Conservation (phyloP, 2,888 invertebrate genomes). For the Troilus luridus region DNA sequence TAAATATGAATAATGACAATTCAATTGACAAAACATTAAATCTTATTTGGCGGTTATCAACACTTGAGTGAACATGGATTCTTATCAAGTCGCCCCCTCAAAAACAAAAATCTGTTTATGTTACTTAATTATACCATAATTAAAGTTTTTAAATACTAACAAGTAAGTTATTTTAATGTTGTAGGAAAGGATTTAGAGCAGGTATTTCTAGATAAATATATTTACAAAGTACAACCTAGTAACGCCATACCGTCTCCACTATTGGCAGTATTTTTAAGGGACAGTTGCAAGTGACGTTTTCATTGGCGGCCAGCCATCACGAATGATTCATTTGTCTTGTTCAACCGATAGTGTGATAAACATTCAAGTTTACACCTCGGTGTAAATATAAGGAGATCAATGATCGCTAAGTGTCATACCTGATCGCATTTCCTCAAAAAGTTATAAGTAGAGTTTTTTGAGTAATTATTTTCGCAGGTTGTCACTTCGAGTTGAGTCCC, state of each 20-base stretch:
- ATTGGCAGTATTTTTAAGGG: constrained; percentile 13
- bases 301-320: neutral
- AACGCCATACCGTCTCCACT: constrained; percentile 9
- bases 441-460: neutral
- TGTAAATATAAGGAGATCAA: constrained; percentile 21
- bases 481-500: too few relatives aligned
- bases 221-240: constrained; percentile 17
- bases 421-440: neutral
- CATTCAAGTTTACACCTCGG: constrained; percentile 31
- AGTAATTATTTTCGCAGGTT: too few relatives aligned
- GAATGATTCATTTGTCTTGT: constrained; percentile 27
- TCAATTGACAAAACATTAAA: too few relatives aligned
- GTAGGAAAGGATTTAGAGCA: constrained; percentile 14
- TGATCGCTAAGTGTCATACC: neutral
- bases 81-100: too few relatives aligned
- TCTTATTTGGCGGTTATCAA: too few relatives aligned
- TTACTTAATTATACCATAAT: too few relatives aligned
- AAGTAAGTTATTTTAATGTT: neutral
- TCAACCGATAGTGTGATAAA: constrained; percentile 16
- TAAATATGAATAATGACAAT: too few relatives aligned
- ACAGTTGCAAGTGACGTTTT: neutral
- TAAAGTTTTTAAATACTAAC: neutral
- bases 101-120: too few relatives aligned
- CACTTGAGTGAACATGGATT: too few relatives aligned
- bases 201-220: neutral